A percentile compares a stretch with the other conserved stretches of the same genome.
phyloP scores from a whole-genome alignment of 1,140 invertebrate species.

The Scaptomyza montana region DNA sequence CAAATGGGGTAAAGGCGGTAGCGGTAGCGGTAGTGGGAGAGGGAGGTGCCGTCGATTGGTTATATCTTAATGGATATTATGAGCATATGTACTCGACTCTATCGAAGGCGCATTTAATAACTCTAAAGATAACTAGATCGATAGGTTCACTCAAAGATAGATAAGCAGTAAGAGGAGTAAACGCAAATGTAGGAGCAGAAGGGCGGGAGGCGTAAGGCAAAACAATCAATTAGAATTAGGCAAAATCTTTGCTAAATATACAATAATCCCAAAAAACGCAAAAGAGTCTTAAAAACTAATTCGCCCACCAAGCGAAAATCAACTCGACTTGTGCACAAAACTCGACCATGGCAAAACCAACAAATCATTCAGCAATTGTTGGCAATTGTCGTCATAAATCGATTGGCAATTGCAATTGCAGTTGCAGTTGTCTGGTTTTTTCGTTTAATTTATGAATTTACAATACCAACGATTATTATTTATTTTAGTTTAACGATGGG shows the following conservation, averaged over 20 bases:
- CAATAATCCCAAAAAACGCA: slow-evolving; percentile 69
- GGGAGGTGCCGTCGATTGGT: slow-evolving; percentile 54
- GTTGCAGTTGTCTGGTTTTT: slow-evolving; percentile 52
- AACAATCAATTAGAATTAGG: slow-evolving; percentile 79
- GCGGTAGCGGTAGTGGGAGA: neutral
- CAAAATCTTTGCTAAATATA: slow-evolving; percentile 77
- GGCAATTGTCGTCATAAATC: slow-evolving; percentile 63
- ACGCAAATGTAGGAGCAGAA: neutral
- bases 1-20: slow-evolving; percentile 50
- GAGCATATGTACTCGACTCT: slow-evolving; percentile 54
- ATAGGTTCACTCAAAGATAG: slow-evolving; percentile 51
- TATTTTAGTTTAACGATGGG: slow-evolving; percentile 69
- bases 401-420: slow-evolving; percentile 64
- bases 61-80: slow-evolving; percentile 78
- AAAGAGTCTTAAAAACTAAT: slow-evolving; percentile 79
- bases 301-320: slow-evolving; percentile 53
- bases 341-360: slow-evolving; percentile 16
- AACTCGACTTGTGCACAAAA: slow-evolving; percentile 23
- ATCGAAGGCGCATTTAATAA: slow-evolving; percentile 47
- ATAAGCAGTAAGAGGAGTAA: slow-evolving; percentile 45
- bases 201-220: slow-evolving; percentile 34
- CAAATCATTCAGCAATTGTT: slow-evolving; percentile 10
- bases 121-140: slow-evolving; percentile 70
- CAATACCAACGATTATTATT: slow-evolving; percentile 73
- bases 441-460: slow-evolving; percentile 65